Percentiles rank a stretch among this genome's conserved stretches.
These are phyloP conservation scores for Sparidentex hasta DNA, from an alignment of 2,797 vertebrate species.

Conservation along the genomic window DNA sequence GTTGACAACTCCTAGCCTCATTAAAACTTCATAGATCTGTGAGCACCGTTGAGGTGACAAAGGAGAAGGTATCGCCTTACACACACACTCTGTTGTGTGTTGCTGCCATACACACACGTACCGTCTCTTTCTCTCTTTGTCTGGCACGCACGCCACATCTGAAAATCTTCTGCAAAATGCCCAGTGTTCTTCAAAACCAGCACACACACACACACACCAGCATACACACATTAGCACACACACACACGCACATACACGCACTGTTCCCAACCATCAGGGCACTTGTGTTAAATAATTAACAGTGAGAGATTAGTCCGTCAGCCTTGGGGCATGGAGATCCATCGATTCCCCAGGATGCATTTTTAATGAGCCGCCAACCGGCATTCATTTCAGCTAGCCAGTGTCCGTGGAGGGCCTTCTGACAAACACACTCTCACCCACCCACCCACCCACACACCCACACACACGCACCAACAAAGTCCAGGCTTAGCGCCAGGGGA, in stretches of 20 bases:
- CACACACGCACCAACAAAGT: constrained; percentile 33
- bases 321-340: constrained; percentile 81
- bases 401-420: constrained; percentile 78
- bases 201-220: constrained; percentile 19
- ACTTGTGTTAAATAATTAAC: constrained; percentile 87
- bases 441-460: constrained; percentile 38
- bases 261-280: constrained; percentile 47
- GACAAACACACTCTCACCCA: constrained; percentile 58
- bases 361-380: constrained; percentile 86
- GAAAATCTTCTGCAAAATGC: constrained; percentile 51
- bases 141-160: constrained; percentile 50
- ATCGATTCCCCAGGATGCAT: constrained; percentile 86
- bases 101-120: constrained; percentile 21
- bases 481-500: constrained; percentile 73
- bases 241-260: constrained; percentile 32
- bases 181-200: constrained; percentile 26
- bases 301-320: constrained; percentile 85
- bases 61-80: constrained; percentile 63
- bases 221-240: constrained; percentile 27
- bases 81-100: constrained; percentile 17
- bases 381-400: constrained; percentile 84
- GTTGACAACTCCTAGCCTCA: constrained; percentile 73
- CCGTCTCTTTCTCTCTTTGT: constrained; percentile 22
- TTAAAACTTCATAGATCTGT: constrained; percentile 84
- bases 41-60: constrained; percentile 74